Evolutionary conservation across 1,140 invertebrate species (phyloP).

Genomic region (Drosophila hydei): DNA sequence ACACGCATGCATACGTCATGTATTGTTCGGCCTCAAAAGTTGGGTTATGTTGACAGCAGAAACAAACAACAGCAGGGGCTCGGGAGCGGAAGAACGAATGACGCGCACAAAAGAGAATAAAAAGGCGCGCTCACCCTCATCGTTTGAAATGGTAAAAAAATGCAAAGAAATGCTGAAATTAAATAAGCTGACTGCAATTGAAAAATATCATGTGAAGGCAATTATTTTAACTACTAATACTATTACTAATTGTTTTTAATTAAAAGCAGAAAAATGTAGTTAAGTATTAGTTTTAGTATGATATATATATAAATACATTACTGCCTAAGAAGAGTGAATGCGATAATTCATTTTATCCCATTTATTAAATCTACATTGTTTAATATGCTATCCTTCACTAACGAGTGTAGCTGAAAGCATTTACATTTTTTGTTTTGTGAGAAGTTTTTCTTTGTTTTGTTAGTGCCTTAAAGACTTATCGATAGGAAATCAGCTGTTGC

Average conservation of each 20-base stretch:
- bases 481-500: constrained; percentile 13
- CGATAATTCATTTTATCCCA: not conserved
- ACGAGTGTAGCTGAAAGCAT: too few relatives aligned
- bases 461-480: not conserved
- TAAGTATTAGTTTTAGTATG: too few relatives aligned
- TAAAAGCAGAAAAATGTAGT: too few relatives aligned
- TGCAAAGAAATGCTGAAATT: too few relatives aligned
- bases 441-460: not conserved
- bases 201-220: too few relatives aligned
- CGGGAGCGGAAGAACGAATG: constrained; percentile 46
- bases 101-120: constrained; percentile 42
- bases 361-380: too few relatives aligned
- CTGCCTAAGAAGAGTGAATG: not conserved
- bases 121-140: constrained; percentile 8
- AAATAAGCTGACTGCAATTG: too few relatives aligned
- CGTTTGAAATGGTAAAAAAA: not conserved
- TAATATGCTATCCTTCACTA: too few relatives aligned
- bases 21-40: constrained; percentile 57
- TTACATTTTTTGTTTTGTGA: too few relatives aligned
- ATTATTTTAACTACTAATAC: too few relatives aligned
- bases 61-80: constrained; percentile 15
- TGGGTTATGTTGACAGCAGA: constrained; percentile 62
- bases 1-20: constrained; percentile 49
- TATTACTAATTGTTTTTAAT: too few relatives aligned
- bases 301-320: too few relatives aligned